phyloP scores from a whole-genome alignment of 2,888 invertebrate genomes.

The Gastrophysa polygoni region DNA sequence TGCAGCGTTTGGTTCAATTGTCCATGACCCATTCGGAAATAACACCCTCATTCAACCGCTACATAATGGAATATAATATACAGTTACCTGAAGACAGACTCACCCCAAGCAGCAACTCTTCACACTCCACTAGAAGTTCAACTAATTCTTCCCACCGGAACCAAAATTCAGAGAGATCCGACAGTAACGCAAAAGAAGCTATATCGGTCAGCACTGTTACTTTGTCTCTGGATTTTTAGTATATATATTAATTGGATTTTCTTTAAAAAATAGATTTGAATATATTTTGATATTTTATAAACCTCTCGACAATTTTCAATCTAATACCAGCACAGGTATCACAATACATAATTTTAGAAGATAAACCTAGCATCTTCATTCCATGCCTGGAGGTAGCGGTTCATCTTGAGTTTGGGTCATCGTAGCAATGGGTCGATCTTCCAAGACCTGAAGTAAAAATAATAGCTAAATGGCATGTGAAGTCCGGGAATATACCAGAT shows the following conservation, averaged over 20 bases:
- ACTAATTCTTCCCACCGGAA: conserved; percentile 20
- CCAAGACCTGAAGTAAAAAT: conserved; percentile 17
- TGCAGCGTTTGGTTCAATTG: conserved; percentile 65
- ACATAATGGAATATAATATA: conserved; percentile 46
- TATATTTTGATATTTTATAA: background rate
- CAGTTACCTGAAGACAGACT: conserved; percentile 42
- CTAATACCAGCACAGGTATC: background rate
- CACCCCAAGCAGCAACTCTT: conserved; percentile 30
- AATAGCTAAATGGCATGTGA: background rate
- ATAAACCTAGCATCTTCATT: conserved; percentile 37
- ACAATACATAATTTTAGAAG: background rate
- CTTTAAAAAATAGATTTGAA: background rate
- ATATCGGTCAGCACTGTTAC: conserved; percentile 25
- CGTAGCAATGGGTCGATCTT: background rate
- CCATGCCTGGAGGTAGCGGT: conserved; percentile 58
- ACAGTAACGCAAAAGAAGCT: background rate
- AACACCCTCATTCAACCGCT: conserved; percentile 47
- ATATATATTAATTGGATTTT: conserved; percentile 3
- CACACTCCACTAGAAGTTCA: conserved; percentile 16
- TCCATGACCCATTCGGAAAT: conserved; percentile 48
- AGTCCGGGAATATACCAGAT: too few relatives aligned
- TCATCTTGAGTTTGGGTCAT: conserved; percentile 45
- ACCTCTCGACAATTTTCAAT: background rate
- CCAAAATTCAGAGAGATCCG: conserved; percentile 21
- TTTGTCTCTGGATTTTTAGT: conserved; percentile 29